A percentile compares a stretch with the other conserved stretches of the same genome.
These are phyloP conservation scores for Tolmerus cingulatus DNA, from an alignment of 2,888 invertebrate species.

Conservation along the genomic window DNA sequence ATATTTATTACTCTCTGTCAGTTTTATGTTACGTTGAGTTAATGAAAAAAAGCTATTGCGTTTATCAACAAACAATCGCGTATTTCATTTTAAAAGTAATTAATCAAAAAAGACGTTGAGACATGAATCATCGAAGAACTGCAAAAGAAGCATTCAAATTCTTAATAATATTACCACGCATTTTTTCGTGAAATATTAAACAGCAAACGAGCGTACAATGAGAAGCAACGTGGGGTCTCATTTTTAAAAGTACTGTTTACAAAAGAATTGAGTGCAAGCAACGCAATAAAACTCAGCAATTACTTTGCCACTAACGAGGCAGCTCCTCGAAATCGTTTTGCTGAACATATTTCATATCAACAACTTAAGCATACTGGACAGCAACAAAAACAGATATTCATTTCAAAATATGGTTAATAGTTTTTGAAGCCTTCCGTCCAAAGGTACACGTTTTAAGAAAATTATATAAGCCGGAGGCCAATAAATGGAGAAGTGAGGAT, in stretches of 20 bases:
- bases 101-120: not conserved
- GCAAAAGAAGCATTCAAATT: not conserved
- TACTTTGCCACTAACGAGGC: not conserved
- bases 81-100: not conserved
- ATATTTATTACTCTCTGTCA: not conserved
- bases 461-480: not conserved
- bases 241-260: not conserved
- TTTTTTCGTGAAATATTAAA: not conserved
- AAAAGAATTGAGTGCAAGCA: not conserved
- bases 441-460: not conserved
- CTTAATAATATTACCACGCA: not conserved
- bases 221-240: not conserved
- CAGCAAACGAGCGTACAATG: not conserved
- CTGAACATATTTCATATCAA: not conserved
- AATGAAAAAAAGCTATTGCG: not conserved
- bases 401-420: not conserved
- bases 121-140: not conserved
- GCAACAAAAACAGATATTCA: not conserved
- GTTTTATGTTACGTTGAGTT: too few relatives aligned
- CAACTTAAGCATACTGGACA: too few relatives aligned
- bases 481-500: not conserved
- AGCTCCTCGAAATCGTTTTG: not conserved
- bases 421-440: not conserved
- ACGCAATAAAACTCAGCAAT: not conserved
- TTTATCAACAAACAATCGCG: not conserved